Evolutionary conservation across 2,888 invertebrate species (phyloP).

Genomic region (Drosophila subsilvestris): DNA sequence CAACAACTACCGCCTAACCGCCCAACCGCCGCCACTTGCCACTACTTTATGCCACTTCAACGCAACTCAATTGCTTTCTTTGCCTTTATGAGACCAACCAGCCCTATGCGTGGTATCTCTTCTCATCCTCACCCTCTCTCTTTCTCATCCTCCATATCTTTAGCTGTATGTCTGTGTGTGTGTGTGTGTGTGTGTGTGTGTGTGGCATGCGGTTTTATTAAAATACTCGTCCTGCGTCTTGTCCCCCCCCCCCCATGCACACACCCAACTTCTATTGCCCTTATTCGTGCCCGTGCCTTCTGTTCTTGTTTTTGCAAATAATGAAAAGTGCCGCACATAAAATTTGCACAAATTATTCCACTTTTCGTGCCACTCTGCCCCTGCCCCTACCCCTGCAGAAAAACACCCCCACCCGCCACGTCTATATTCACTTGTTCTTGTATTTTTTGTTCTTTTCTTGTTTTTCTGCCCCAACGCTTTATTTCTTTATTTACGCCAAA

Average conservation of each 20-base stretch:
- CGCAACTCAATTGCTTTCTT: constrained; percentile 79
- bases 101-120: constrained; percentile 37
- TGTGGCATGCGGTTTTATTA: constrained; percentile 67
- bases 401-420: too few species aligned
- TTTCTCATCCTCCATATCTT: too few species aligned
- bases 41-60: constrained; percentile 80
- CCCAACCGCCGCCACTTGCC: constrained; percentile 65
- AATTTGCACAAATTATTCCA: constrained; percentile 75
- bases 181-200: constrained; percentile 5
- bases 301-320: constrained; percentile 60
- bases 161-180: constrained; percentile 27
- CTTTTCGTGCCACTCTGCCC: constrained; percentile 32
- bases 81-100: constrained; percentile 59
- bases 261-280: too few species aligned
- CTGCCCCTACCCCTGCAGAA: too few species aligned
- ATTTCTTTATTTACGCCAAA: constrained; percentile 67
- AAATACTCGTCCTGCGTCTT: constrained; percentile 55
- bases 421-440: background rate
- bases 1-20: constrained; percentile 43
- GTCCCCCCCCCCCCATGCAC: too few species aligned
- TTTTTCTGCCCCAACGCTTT: constrained; percentile 55
- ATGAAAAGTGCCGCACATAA: constrained; percentile 78
- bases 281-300: constrained; percentile 38
- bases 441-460: constrained; percentile 23
- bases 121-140: background rate